Evolutionary conservation across 2,797 vertebrate species (phyloP).

Genomic region (Macroramphosus scolopax): DNA sequence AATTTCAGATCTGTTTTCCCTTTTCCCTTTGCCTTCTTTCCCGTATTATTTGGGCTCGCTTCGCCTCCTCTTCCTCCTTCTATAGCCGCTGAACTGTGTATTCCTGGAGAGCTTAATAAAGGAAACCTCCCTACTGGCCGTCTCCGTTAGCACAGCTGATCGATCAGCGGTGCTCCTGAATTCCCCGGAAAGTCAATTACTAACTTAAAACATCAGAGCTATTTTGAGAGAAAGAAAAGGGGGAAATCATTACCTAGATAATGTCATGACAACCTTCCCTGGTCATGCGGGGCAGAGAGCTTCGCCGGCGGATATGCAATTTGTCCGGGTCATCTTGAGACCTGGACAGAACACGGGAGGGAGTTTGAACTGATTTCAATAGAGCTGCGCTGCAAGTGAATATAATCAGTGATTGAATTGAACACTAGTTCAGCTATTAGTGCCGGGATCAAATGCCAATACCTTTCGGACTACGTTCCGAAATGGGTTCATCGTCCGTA

Average conservation of each 20-base stretch:
- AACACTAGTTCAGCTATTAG: background rate
- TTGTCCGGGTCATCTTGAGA: conserved; percentile 44
- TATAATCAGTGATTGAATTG: background rate
- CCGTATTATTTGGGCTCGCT: background rate
- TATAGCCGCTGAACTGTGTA: background rate
- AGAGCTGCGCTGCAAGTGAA: background rate
- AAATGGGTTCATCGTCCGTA: no score
- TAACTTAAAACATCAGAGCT: conserved; percentile 45
- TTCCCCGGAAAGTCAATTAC: conserved; percentile 65
- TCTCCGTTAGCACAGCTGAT: conserved; percentile 39
- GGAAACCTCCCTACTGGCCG: conserved; percentile 21
- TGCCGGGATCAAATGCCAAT: background rate
- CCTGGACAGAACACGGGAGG: conserved; percentile 1
- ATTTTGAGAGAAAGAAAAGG: conserved; percentile 31
- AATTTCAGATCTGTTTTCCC: no score
- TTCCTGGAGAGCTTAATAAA: conserved; percentile 11
- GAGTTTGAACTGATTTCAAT: conserved; percentile 15
- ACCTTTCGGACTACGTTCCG: no score
- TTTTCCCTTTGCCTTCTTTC: background rate
- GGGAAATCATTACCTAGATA: conserved; percentile 60
- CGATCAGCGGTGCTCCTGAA: conserved; percentile 53
- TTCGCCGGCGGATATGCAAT: conserved; percentile 43
- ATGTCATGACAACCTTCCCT: conserved; percentile 56
- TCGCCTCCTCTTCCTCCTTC: background rate
- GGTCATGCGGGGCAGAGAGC: conserved; percentile 21